phyloP scores from a whole-genome alignment of 2,888 invertebrate genomes.

The Ferrisia virgata region DNA sequence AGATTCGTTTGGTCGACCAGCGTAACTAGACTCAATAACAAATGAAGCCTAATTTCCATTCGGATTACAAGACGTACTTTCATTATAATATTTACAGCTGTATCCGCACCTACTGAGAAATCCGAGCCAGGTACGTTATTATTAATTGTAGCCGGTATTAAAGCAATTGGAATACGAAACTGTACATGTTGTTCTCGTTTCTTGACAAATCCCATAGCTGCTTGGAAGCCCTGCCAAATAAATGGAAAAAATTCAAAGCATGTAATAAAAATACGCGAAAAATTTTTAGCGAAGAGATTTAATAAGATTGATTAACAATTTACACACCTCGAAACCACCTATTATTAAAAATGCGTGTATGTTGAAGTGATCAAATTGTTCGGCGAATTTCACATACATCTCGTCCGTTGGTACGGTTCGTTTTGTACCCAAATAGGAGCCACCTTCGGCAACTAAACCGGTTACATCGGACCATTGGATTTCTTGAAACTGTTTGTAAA shows the following conservation, averaged over 20 bases:
- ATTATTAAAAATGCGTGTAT: conserved; percentile 84
- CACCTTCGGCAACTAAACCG: conserved; percentile 95
- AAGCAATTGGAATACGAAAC: conserved; percentile 89
- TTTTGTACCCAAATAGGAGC: conserved; percentile 93
- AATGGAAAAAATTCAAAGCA: not conserved
- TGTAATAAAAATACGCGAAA: too few relatives aligned
- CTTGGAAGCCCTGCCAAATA: conserved; percentile 73
- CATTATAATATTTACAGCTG: conserved; percentile 97
- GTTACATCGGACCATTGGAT: conserved; percentile 84
- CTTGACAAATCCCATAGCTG: conserved; percentile 71
- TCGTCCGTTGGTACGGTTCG: conserved; percentile 78
- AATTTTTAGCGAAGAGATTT: too few relatives aligned
- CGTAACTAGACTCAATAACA: too few relatives aligned
- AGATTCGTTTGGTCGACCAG: not conserved
- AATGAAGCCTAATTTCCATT: not conserved
- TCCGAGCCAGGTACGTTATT: conserved; percentile 99
- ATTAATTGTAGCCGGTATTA: conserved; percentile 95
- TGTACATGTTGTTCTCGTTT: conserved; percentile 70
- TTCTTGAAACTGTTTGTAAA: conserved; percentile 30
- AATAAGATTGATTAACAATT: too few relatives aligned
- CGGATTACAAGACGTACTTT: conserved; percentile 59
- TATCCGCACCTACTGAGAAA: conserved; percentile 94
- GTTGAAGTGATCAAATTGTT: conserved; percentile 76
- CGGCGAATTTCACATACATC: conserved; percentile 75
- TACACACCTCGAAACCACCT: conserved; percentile 92